Evolutionary conservation across 1,140 invertebrate species (phyloP), one percentile per base, ranked within the genome.

Genomic region (Hirudo medicinalis): DNA sequence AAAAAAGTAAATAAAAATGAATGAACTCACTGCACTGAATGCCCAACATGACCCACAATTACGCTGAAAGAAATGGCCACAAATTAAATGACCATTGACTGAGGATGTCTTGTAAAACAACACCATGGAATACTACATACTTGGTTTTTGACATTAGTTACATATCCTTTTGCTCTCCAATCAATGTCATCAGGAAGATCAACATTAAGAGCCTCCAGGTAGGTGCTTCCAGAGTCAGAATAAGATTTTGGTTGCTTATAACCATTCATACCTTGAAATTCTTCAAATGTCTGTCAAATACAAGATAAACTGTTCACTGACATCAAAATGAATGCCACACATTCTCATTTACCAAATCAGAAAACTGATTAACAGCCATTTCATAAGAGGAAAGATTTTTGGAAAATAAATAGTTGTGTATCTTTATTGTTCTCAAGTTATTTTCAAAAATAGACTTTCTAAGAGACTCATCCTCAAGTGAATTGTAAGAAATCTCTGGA

Each of bases 91-190:
- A 71, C 13, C 32, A 69, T 1, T 43, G 13, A 25, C 55, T 57
- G 15, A 40, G 32, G 11, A 54, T 22, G 20, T 1, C 36, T 69
- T 69, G 29, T 17, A 4, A n/a, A 22, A 9, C 67, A 29, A n/a
- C 40, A 29, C 40, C 9, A 17, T 49, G 43, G 43, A 49, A 11
- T 49, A 49, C 15, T 17, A 49, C 25, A 53, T 22, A 71, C 89
- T 91, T 97, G 94, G 85, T 97, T 89, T 83, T 97, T 97, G 54
- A 97, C 86, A 2, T 84, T 85, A 29, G 93, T 97, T 22, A 98
- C 92, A 74, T 90, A 90, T 55, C 92, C 92, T 73, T 89, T 82
- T 68, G 85, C 77, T 55, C 83, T 73, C 94, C 94, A 97, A 82
- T 98, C 93, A 72, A 96, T 87, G 19, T 81, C 73, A 25, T 54